Conservation (phyloP, 2,888 invertebrate species). For the Pherbina coryleti region DNA sequence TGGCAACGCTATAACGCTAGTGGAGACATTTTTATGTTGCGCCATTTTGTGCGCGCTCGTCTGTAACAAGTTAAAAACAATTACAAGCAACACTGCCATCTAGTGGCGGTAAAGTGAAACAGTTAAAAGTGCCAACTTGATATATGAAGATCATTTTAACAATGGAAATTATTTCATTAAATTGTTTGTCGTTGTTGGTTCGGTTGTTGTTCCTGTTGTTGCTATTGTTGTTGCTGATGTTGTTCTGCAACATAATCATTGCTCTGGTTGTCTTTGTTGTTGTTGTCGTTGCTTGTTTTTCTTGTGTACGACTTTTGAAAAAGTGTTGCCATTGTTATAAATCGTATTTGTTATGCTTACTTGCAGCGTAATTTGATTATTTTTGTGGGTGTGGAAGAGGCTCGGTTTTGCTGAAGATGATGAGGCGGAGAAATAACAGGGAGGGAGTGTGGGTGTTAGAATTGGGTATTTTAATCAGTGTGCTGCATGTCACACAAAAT, state of each 20-base stretch:
- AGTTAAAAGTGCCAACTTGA: constrained; percentile 61
- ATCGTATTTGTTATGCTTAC: constrained; percentile 35
- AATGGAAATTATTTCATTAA: constrained; percentile 66
- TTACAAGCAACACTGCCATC: constrained; percentile 38
- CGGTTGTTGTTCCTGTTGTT: background rate
- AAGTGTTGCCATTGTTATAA: constrained; percentile 30
- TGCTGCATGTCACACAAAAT: too few species aligned
- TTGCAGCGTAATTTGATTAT: constrained; percentile 29
- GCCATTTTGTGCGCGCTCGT: constrained; percentile 25
- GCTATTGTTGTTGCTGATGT: constrained; percentile 1
- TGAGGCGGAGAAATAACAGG: too few species aligned
- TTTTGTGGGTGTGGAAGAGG: background rate
- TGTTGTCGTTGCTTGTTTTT: too few species aligned
- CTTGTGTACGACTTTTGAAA: constrained; percentile 28
- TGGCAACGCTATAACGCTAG: background rate
- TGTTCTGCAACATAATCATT: background rate
- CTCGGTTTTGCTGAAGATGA: too few species aligned
- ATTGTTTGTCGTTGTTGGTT: constrained; percentile 21
- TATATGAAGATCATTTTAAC: constrained; percentile 67
- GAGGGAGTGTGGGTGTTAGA: too few species aligned
- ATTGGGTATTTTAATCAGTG: too few species aligned
- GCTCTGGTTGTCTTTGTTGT: background rate
- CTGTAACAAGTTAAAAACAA: constrained; percentile 38
- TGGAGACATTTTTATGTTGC: constrained; percentile 22
- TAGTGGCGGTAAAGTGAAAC: constrained; percentile 41